Conservation (phyloP, 2,797 vertebrate species). For the Tadarida brasiliensis region DNA sequence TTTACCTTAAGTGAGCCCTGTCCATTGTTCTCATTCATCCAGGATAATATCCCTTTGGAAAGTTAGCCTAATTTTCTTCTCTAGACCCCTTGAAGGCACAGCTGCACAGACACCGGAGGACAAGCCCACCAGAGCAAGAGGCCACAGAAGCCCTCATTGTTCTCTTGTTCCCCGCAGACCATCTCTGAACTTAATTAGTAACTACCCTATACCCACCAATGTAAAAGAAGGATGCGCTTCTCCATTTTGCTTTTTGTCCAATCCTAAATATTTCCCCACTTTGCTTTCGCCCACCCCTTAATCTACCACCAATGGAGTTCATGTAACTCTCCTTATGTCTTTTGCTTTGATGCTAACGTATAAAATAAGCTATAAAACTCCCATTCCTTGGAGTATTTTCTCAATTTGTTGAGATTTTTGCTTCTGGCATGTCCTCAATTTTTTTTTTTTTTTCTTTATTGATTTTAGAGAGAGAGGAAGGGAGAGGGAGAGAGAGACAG, state of each 20-base stretch:
- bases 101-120: not conserved
- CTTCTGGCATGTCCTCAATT: not conserved
- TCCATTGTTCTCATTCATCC: not conserved
- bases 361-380: not conserved
- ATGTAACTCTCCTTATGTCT: not conserved
- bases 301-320: not conserved
- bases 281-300: not conserved
- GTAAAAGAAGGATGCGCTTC: not conserved
- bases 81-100: not conserved
- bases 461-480: no score
- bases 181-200: not conserved
- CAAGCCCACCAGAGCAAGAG: not conserved
- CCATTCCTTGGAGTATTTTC: not conserved
- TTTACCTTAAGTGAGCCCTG: not conserved
- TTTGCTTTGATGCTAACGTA: not conserved
- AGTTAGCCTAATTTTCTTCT: not conserved
- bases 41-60: not conserved
- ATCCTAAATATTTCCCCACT: not conserved
- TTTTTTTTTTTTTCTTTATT: no score
- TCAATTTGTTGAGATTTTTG: not conserved
- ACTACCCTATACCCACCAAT: not conserved
- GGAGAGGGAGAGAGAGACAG: no score
- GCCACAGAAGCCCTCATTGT: not conserved
- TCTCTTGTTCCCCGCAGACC: not conserved
- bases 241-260: not conserved